phyloP scores from a whole-genome alignment of 2,888 invertebrate species.

The Laspeyria flexula region DNA sequence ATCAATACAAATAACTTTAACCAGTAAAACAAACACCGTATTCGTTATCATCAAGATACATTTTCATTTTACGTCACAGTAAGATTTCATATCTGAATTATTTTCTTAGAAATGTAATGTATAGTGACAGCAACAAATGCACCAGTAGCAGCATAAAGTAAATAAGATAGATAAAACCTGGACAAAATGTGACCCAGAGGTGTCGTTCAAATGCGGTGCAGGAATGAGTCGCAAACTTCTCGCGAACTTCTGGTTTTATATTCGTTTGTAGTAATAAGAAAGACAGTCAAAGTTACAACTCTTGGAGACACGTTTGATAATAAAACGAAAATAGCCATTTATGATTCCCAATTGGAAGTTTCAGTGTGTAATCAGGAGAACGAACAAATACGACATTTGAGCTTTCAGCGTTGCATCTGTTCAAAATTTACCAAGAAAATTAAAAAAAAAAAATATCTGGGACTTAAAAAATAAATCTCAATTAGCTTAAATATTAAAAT shows the following conservation, averaged over 20 bases:
- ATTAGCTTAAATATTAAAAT: conserved; percentile 41
- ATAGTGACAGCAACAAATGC: conserved; percentile 25
- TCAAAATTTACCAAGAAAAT: not conserved
- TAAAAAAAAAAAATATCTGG: not conserved
- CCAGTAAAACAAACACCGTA: no score
- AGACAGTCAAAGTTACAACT: conserved; percentile 35
- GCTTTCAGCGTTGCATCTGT: not conserved
- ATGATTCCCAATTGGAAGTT: conserved; percentile 15
- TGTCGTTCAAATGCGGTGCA: conserved; percentile 56
- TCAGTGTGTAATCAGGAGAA: conserved; percentile 1
- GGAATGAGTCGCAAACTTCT: conserved; percentile 55
- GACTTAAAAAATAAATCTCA: conserved; percentile 13
- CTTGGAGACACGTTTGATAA: conserved; percentile 23
- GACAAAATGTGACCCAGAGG: conserved; percentile 67
- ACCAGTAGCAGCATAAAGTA: conserved; percentile 47
- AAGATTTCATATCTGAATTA: conserved; percentile 11
- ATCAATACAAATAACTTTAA: no score
- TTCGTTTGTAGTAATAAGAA: conserved; percentile 46
- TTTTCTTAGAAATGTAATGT: conserved; percentile 17
- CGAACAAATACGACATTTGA: not conserved
- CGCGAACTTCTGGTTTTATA: conserved; percentile 43
- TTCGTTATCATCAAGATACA: not conserved
- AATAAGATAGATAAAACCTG: conserved; percentile 54
- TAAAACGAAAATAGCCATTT: conserved; percentile 35
- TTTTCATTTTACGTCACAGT: not conserved